These are phyloP conservation scores for Balanococcus diminutus DNA, from an alignment of 2,888 invertebrate genomes.

Conservation along the genomic window DNA sequence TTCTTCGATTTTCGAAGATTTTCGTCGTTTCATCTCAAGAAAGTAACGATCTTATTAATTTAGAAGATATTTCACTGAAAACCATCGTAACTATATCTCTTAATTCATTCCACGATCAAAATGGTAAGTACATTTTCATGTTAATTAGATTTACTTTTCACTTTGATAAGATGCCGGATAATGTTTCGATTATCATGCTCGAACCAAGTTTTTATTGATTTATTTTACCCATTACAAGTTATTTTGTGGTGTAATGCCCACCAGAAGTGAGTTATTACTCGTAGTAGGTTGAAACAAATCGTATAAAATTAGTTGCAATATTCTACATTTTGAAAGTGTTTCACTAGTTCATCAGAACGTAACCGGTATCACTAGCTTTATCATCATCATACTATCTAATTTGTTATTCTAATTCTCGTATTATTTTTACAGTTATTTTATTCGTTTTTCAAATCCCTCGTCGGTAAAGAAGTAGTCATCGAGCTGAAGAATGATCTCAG, in stretches of 20 bases:
- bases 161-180: not conserved
- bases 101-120: not conserved
- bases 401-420: not conserved
- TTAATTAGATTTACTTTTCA: not conserved
- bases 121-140: not conserved
- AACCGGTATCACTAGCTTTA: not conserved
- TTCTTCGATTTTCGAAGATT: not conserved
- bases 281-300: not conserved
- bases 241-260: not conserved
- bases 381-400: not conserved
- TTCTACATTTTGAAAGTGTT: not conserved
- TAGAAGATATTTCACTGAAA: not conserved
- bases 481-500: constrained; percentile 98
- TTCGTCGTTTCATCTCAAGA: not conserved
- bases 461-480: constrained; percentile 98
- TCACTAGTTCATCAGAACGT: not conserved
- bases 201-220: not conserved
- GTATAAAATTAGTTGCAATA: not conserved
- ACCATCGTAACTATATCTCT: not conserved
- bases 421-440: constrained; percentile 78
- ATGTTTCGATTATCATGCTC: not conserved
- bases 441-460: constrained; percentile 97
- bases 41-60: not conserved
- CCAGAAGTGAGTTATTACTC: too few relatives aligned
- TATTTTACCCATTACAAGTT: not conserved